Evolutionary conservation across 2,113 vertebrate genomes (phyloP).

Genomic region (Semicossyphus pulcher): DNA sequence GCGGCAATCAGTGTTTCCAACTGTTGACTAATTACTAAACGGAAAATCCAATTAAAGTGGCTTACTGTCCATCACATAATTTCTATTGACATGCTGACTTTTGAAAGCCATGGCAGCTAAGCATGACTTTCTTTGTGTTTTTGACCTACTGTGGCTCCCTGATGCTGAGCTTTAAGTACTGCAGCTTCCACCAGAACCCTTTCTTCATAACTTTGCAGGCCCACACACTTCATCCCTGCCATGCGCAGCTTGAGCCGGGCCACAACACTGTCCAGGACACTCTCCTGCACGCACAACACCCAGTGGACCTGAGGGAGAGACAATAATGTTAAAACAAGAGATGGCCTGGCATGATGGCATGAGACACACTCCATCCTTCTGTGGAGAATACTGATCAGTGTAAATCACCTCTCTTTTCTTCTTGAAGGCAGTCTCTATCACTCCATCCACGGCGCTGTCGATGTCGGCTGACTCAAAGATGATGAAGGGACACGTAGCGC

Average conservation of each 20-base stretch:
- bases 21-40: too few species aligned
- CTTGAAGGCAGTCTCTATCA: slow-evolving; percentile 77
- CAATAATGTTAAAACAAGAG: not conserved
- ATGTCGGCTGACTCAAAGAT: slow-evolving; percentile 84
- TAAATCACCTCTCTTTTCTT: slow-evolving; percentile 77
- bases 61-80: too few species aligned
- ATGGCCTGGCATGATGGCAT: too few species aligned
- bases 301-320: slow-evolving; percentile 74
- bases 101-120: not conserved
- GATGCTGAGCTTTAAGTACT: slow-evolving; percentile 83
- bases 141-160: slow-evolving; percentile 86
- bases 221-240: slow-evolving; percentile 80
- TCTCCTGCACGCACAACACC: slow-evolving; percentile 89
- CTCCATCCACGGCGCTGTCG: slow-evolving; percentile 83
- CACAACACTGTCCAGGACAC: slow-evolving; percentile 78
- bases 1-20: too few species aligned
- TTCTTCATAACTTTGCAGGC: slow-evolving; percentile 69
- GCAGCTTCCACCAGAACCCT: slow-evolving; percentile 71
- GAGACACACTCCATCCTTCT: not conserved
- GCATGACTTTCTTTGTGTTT: not conserved
- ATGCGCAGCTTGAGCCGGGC: slow-evolving; percentile 83
- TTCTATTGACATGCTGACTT: too few species aligned
- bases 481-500: slow-evolving; percentile 80
- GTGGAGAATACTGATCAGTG: fast-evolving
- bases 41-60: too few species aligned